Conservation (phyloP, 2,113 vertebrate genomes). For the Carassius gibelio region DNA sequence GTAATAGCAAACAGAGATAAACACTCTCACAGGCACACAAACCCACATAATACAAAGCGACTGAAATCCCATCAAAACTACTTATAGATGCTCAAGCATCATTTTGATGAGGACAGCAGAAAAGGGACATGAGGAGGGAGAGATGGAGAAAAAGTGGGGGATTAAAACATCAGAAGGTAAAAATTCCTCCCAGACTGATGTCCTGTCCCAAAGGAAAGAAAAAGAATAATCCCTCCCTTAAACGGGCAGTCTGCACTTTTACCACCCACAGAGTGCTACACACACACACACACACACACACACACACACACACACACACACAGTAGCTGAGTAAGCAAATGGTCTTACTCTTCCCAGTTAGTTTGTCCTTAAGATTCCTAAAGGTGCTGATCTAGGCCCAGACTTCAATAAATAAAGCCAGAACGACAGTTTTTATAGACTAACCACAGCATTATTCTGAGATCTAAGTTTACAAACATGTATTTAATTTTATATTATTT, state of each 20-base stretch:
- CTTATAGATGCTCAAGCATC: slow-evolving; percentile 30
- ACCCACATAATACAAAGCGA: slow-evolving; percentile 35
- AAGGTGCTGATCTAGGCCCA: slow-evolving; percentile 20
- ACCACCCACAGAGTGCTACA: slow-evolving; percentile 62
- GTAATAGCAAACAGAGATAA: slow-evolving; percentile 32
- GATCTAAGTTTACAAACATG: not conserved
- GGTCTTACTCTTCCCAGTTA: not conserved
- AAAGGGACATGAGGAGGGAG: slow-evolving; percentile 23
- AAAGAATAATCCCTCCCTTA: slow-evolving; percentile 66
- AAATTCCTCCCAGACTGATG: slow-evolving; percentile 63
- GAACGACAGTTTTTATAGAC: slow-evolving; percentile 2
- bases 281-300: not conserved
- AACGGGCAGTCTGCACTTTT: slow-evolving; percentile 67
- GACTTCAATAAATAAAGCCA: slow-evolving; percentile 18
- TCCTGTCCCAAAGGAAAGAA: slow-evolving; percentile 63
- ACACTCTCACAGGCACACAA: slow-evolving; percentile 36
- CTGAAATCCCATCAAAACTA: slow-evolving; percentile 21
- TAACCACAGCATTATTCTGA: slow-evolving; percentile 16
- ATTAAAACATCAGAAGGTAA: slow-evolving; percentile 71
- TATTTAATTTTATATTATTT: not conserved
- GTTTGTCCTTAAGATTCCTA: slow-evolving; percentile 2
- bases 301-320: slow-evolving; percentile 24
- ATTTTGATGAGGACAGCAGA: slow-evolving; percentile 58
- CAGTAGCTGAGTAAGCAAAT: slow-evolving; percentile 1
- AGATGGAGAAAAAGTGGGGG: slow-evolving; percentile 58